A percentile compares a stretch with the other conserved stretches of the same genome.
Conservation (phyloP, 2,888 invertebrate genomes). For the Cyclophora punctaria region DNA sequence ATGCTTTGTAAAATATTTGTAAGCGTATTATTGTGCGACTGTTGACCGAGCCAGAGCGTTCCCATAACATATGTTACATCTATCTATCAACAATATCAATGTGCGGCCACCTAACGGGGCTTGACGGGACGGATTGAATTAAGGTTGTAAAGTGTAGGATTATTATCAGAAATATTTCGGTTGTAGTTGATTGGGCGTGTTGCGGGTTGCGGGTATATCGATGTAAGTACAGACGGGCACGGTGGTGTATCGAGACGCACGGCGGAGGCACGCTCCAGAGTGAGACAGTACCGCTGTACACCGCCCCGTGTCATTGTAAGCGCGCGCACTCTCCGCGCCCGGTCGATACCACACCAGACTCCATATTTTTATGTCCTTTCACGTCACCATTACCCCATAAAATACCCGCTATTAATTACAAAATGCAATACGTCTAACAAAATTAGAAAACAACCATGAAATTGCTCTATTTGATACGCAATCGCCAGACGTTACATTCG, state of each 20-base stretch:
- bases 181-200: too few relatives aligned
- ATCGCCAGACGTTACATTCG: too few relatives aligned
- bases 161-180: too few relatives aligned
- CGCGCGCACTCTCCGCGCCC: slow-evolving; percentile 57
- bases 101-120: too few relatives aligned
- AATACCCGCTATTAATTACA: slow-evolving; percentile 51
- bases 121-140: too few relatives aligned
- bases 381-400: slow-evolving; percentile 59
- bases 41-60: too few relatives aligned
- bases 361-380: slow-evolving; percentile 70
- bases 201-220: neutral
- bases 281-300: neutral
- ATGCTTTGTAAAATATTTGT: too few relatives aligned
- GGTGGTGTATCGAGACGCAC: slow-evolving; percentile 16
- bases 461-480: neutral
- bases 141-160: too few relatives aligned
- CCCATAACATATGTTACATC: too few relatives aligned
- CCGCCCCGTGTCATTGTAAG: slow-evolving; percentile 22
- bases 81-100: too few relatives aligned
- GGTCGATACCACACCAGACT: slow-evolving; percentile 72
- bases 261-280: too few relatives aligned
- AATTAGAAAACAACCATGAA: neutral
- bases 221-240: slow-evolving; percentile 7
- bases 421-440: slow-evolving; percentile 23
- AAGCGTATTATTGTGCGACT: too few relatives aligned